Evolutionary conservation across 2,113 vertebrate species (phyloP).

Genomic region (Xiphias gladius): DNA sequence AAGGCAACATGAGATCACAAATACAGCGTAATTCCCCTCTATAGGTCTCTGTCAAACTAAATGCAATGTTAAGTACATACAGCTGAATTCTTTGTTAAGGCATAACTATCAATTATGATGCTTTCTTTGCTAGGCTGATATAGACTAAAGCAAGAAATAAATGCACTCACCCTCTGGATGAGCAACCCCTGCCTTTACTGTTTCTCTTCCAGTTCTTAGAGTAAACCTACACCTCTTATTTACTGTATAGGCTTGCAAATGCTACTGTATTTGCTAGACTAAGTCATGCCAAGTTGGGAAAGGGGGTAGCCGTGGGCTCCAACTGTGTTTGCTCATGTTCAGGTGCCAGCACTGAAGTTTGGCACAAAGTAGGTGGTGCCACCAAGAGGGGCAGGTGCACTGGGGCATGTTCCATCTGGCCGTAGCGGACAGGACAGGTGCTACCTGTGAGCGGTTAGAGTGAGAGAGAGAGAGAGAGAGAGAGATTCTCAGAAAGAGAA

Average conservation of each 20-base stretch:
- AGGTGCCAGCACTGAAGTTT: constrained; percentile 61
- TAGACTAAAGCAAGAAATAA: not conserved
- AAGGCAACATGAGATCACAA: too few relatives aligned
- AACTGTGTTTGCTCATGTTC: constrained; percentile 32
- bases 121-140: not conserved
- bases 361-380: constrained; percentile 46
- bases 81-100: too few relatives aligned
- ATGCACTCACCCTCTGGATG: not conserved
- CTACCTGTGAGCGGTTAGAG: constrained; percentile 67
- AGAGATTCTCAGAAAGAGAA: not conserved
- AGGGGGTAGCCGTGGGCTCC: constrained; percentile 25
- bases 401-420: constrained; percentile 72
- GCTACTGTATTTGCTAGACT: not conserved
- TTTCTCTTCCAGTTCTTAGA: not conserved
- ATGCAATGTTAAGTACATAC: too few relatives aligned
- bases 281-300: constrained; percentile 35
- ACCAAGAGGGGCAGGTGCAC: constrained; percentile 63
- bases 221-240: not conserved
- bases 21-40: too few relatives aligned
- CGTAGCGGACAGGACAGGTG: constrained; percentile 68
- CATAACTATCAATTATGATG: too few relatives aligned
- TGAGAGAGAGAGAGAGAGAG: not conserved
- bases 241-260: not conserved
- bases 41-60: too few relatives aligned
- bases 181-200: too few relatives aligned